Evolutionary conservation across 2,113 vertebrate species (phyloP), one percentile per base, ranked within the genome.

Genomic region (Mormyrus lacerda): DNA sequence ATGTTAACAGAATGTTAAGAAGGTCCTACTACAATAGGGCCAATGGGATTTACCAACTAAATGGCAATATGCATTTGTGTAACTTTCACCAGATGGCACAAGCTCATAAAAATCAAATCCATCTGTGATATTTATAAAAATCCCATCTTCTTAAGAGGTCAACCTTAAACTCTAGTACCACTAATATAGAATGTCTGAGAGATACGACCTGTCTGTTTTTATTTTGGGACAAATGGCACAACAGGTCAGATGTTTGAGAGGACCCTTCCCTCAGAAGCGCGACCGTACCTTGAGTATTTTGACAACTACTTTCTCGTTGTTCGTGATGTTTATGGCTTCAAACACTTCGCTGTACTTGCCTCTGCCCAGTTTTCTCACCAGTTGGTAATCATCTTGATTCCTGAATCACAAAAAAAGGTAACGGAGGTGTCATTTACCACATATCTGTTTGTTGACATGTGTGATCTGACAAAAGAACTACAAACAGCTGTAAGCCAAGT

Each of bases 221-320:
- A 65, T 65, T 65, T 65, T 65, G n/a, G n/a, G 58, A 65, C 58
- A 27, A 65, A 65, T 10, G 8, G 58, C n/a, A 65, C 58, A 27
- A 3, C 58, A 65, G n/a, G 2, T 2, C 19, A 10, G 82, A 13
- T 4, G 17, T 45, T 44, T 6, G 44, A 45, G 13, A 24, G 44
- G 24, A 9, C 15, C 19, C 44, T 27, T 27, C 58, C 24, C 58
- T n/a, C 58, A 1, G n/a, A 24, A 69, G 61, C 13, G 61, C 17
- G n/a, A 42, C 19, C 11, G 0, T 61, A 85, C 88, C 88, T 89
- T 94, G 19, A 94, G 93, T 87, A 94, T 94, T 69, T 94, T 94
- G 87, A 94, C 93, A 0, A 94, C 93, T 11, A 94, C 93, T 21
- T 94, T 94, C 91, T 94, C 93, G 0, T 94, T 94, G 90, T 89